A percentile compares a stretch with the other conserved stretches of the same genome.
phyloP scores from a whole-genome alignment of 2,888 invertebrate genomes.

The Caenorhabditis sp. region DNA sequence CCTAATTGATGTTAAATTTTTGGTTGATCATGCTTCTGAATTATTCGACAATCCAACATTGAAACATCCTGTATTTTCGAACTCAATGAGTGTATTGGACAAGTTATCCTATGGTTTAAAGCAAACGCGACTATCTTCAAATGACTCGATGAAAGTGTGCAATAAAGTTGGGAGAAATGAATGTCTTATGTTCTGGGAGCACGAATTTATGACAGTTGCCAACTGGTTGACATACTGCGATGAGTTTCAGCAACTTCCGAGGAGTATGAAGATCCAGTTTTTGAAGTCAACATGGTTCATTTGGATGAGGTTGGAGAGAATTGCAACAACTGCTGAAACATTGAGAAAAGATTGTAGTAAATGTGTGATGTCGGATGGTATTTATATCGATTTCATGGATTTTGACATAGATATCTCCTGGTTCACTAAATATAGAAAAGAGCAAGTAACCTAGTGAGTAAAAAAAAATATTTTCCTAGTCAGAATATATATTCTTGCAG shows the following conservation, averaged over 20 bases:
- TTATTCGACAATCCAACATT: slow-evolving; percentile 9
- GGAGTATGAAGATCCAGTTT: slow-evolving; percentile 12
- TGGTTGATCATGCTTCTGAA: background rate
- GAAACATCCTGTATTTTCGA: background rate
- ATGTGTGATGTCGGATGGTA: background rate
- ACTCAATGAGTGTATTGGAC: background rate
- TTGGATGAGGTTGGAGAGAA: slow-evolving; percentile 18
- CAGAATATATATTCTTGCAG: background rate
- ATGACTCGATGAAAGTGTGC: background rate
- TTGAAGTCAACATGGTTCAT: slow-evolving; percentile 24
- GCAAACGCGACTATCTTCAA: slow-evolving; percentile 3
- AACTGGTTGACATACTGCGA: slow-evolving; percentile 24
- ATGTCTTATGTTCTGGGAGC: slow-evolving; percentile 11
- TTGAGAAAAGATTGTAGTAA: background rate
- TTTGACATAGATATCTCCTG: slow-evolving; percentile 1
- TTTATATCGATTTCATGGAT: background rate
- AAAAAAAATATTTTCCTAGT: background rate
- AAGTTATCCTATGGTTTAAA: slow-evolving; percentile 20
- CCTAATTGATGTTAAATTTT: slow-evolving; percentile 9
- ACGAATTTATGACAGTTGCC: slow-evolving; percentile 9
- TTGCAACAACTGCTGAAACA: slow-evolving; percentile 24
- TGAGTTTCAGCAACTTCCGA: slow-evolving; percentile 15
- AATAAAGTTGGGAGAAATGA: slow-evolving; percentile 10
- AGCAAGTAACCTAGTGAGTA: slow-evolving; percentile 6
- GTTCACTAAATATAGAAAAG: slow-evolving; percentile 10